Evolutionary conservation across 1,140 invertebrate genomes (phyloP).

Genomic region (Bombyx mandarina): DNA sequence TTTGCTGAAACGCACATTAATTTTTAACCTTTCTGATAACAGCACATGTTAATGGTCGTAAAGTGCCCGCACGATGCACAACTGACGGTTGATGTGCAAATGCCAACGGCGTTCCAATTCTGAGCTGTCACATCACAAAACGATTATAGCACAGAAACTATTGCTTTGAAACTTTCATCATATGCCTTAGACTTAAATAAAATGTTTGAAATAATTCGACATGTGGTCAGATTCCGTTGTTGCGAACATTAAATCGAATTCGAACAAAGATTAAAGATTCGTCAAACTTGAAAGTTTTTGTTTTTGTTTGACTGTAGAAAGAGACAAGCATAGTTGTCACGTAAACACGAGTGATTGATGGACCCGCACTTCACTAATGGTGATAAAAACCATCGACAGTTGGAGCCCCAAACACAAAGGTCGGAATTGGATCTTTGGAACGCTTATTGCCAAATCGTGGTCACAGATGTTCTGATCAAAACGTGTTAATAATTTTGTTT

Average conservation of each 20-base stretch:
- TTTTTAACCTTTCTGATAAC: too few relatives aligned
- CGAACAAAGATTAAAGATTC: too few relatives aligned
- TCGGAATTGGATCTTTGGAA: neutral
- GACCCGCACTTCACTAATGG: conserved; percentile 58
- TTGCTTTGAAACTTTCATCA: too few relatives aligned
- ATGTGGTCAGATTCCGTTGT: conserved; percentile 19
- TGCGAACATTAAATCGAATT: too few relatives aligned
- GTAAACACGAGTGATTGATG: conserved; percentile 65
- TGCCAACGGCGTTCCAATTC: conserved; percentile 19
- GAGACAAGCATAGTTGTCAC: conserved; percentile 25
- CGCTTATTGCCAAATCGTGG: conserved; percentile 24
- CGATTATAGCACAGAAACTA: neutral
- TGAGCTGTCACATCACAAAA: conserved; percentile 10
- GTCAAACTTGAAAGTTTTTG: too few relatives aligned
- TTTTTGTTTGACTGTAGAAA: too few relatives aligned
- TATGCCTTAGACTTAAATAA: neutral
- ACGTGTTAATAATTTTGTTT: too few relatives aligned
- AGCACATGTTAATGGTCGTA: too few relatives aligned
- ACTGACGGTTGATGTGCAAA: conserved; percentile 9
- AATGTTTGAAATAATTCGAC: conserved; percentile 17
- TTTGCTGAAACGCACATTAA: too few relatives aligned
- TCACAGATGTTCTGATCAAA: conserved; percentile 1
- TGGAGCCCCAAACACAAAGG: conserved; percentile 15
- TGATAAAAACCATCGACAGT: conserved; percentile 63
- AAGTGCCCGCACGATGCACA: conserved; percentile 28